These are phyloP conservation scores for Halesus radiatus DNA, from an alignment of 1,140 invertebrate species.

Conservation along the genomic window DNA sequence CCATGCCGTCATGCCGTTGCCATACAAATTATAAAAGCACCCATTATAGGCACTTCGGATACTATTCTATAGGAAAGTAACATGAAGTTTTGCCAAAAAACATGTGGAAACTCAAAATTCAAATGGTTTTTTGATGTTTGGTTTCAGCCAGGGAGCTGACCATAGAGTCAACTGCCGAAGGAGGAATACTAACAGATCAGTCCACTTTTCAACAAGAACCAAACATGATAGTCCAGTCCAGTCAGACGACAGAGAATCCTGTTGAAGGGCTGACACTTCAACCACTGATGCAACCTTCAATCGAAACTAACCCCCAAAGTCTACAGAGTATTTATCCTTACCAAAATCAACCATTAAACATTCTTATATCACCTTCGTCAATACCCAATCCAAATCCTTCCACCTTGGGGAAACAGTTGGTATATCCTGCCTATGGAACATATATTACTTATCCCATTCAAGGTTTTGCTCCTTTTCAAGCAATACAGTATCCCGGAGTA, in stretches of 20 bases:
- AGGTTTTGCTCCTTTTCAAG: slow-evolving; percentile 66
- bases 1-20: no score
- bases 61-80: no score
- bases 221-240: not conserved
- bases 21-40: no score
- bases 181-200: not conserved
- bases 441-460: slow-evolving; percentile 64
- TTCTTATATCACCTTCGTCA: slow-evolving; percentile 66
- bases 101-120: not conserved
- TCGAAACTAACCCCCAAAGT: not conserved
- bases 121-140: not conserved
- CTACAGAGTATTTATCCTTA: slow-evolving; percentile 9
- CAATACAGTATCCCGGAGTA: slow-evolving; percentile 60
- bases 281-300: not conserved
- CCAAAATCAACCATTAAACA: slow-evolving; percentile 30
- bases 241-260: not conserved
- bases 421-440: slow-evolving; percentile 63
- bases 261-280: not conserved
- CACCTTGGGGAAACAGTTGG: slow-evolving; percentile 62
- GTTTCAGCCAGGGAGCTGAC: slow-evolving; percentile 24
- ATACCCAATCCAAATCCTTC: slow-evolving; percentile 67
- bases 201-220: no score
- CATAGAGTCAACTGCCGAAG: not conserved
- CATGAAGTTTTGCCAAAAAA: no score
- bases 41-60: no score